Percentiles rank a stretch among this genome's conserved stretches.
Conservation (phyloP, 2,113 vertebrate species). For the Rostratula benghalensis region DNA sequence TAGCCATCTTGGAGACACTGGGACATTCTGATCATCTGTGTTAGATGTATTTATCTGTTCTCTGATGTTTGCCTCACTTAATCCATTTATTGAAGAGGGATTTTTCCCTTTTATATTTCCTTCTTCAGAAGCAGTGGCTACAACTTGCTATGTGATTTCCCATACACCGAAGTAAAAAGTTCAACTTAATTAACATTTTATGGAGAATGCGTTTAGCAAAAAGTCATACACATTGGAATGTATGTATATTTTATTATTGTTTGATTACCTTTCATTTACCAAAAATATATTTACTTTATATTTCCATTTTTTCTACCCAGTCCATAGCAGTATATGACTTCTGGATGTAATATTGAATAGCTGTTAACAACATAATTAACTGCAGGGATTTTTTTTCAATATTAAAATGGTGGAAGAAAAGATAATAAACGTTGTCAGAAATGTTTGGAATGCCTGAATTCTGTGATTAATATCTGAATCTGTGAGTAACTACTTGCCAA, state of each 20-base stretch:
- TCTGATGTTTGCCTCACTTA: not conserved
- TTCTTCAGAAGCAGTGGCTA: not conserved
- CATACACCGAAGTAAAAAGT: not conserved
- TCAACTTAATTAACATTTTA: not conserved
- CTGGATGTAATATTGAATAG: not conserved
- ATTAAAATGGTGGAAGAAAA: not conserved
- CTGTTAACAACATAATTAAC: slow-evolving; percentile 17
- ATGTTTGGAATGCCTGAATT: not conserved
- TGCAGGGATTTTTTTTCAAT: not conserved
- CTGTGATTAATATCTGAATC: slow-evolving; percentile 41
- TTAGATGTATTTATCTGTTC: not conserved
- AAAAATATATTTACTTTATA: not conserved
- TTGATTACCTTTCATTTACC: not conserved
- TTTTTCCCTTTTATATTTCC: not conserved
- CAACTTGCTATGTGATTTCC: not conserved
- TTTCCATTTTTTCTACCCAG: not conserved
- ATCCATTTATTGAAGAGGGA: not conserved
- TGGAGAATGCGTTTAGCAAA: not conserved
- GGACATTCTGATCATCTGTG: not conserved
- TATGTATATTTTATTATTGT: not conserved
- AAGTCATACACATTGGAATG: not conserved
- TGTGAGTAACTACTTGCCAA: not conserved
- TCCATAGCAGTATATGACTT: not conserved
- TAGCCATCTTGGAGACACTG: not conserved
- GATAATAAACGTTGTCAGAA: slow-evolving; percentile 18